Conservation (phyloP, 1,140 invertebrate genomes). For the Ips nitidus region DNA sequence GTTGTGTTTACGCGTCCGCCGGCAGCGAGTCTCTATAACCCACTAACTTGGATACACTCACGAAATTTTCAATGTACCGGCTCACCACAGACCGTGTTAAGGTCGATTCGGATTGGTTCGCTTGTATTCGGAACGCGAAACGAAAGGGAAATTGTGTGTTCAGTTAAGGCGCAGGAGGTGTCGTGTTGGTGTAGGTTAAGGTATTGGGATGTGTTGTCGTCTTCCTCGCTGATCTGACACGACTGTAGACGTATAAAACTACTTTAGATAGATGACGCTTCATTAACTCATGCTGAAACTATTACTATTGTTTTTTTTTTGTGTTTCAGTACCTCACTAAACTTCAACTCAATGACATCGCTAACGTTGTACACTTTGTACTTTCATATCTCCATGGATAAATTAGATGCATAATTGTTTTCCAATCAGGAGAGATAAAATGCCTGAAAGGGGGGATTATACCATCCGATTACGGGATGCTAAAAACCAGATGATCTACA, state of each 20-base stretch:
- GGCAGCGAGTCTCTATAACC: conserved; percentile 29
- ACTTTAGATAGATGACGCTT: conserved; percentile 2
- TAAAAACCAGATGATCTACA: too few relatives aligned
- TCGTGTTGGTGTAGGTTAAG: conserved; percentile 37
- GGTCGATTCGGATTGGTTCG: conserved; percentile 22
- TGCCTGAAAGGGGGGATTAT: too few relatives aligned
- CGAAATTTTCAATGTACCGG: conserved; percentile 19
- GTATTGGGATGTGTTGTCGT: conserved; percentile 23
- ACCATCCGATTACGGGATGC: too few relatives aligned
- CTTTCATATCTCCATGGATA: too few relatives aligned
- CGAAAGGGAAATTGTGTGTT: conserved; percentile 34
- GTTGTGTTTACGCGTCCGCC: conserved; percentile 27
- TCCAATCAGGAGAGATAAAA: too few relatives aligned
- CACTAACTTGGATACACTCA: conserved; percentile 27
- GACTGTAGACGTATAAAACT: neutral
- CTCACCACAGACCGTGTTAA: conserved; percentile 31
- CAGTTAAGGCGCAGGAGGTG: conserved; percentile 27
- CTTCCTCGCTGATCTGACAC: neutral
- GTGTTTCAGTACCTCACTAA: too few relatives aligned
- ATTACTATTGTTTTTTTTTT: too few relatives aligned
- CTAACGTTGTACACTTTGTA: too few relatives aligned
- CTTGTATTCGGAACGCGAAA: conserved; percentile 19
- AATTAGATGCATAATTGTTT: too few relatives aligned
- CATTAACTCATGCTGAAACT: too few relatives aligned
- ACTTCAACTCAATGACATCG: too few relatives aligned